A percentile compares a stretch with the other conserved stretches of the same genome.
phyloP scores from a whole-genome alignment of 1,140 invertebrate genomes.

The Drosophila saltans region DNA sequence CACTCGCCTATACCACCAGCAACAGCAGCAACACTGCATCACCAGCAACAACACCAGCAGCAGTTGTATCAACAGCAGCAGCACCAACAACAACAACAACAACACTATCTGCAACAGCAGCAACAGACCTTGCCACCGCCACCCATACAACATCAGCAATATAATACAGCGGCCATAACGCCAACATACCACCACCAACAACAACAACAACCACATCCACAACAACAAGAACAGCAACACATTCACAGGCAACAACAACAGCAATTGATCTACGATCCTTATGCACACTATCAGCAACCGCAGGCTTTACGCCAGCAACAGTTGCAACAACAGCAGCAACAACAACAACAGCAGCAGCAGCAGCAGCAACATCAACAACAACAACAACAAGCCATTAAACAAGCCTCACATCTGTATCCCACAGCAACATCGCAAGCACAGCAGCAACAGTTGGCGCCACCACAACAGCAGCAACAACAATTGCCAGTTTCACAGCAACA shows the following conservation, averaged over 20 bases:
- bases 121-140: slow-evolving; percentile 76
- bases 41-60: slow-evolving; percentile 37
- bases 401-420: slow-evolving; percentile 83
- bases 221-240: slow-evolving; percentile 39
- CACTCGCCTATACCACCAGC: slow-evolving; percentile 67
- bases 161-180: slow-evolving; percentile 74
- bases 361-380: slow-evolving; percentile 71
- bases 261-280: slow-evolving; percentile 56
- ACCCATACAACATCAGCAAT: slow-evolving; percentile 81
- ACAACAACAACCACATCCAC: slow-evolving; percentile 60
- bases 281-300: slow-evolving; percentile 62
- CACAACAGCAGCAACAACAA: slow-evolving; percentile 48
- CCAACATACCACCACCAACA: slow-evolving; percentile 78
- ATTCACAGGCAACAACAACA: slow-evolving; percentile 55
- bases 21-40: slow-evolving; percentile 41
- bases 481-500: slow-evolving; percentile 19
- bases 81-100: slow-evolving; percentile 30
- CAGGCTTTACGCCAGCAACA: slow-evolving; percentile 64
- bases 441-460: slow-evolving; percentile 32
- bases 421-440: slow-evolving; percentile 63
- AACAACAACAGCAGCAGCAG: slow-evolving; percentile 72
- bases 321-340: slow-evolving; percentile 60
- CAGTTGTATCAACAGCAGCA: slow-evolving; percentile 33
- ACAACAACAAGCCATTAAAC: slow-evolving; percentile 82
- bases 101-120: slow-evolving; percentile 78